phyloP scores from a whole-genome alignment of 2,113 vertebrate genomes.

The Chionis minor region DNA sequence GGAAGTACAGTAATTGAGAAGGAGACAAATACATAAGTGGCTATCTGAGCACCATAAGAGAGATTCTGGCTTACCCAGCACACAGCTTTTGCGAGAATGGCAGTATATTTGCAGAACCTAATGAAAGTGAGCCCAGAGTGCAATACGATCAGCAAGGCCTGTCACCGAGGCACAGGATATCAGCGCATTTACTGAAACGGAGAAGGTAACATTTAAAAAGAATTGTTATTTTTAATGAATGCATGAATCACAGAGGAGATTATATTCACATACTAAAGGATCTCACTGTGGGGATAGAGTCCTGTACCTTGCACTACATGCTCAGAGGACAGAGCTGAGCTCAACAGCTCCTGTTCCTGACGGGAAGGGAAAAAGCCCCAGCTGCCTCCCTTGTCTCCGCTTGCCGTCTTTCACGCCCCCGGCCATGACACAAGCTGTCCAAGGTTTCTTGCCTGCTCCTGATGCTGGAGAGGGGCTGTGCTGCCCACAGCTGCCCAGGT shows the following conservation, averaged over 20 bases:
- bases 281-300: not conserved
- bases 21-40: constrained; percentile 7
- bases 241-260: not conserved
- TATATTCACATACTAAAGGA: not conserved
- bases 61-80: not conserved
- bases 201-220: not conserved
- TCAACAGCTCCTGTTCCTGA: not conserved
- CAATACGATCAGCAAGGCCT: not conserved
- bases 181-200: not conserved
- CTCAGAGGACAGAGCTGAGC: not conserved
- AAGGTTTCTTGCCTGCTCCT: not conserved
- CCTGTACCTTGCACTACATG: not conserved
- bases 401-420: fast-evolving
- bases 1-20: constrained; percentile 11
- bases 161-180: not conserved
- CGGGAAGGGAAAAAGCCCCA: not conserved
- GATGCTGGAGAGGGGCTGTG: not conserved
- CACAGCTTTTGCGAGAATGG: not conserved
- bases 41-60: not conserved
- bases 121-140: constrained; percentile 7
- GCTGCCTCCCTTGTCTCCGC: not conserved
- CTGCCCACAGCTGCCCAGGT: not conserved
- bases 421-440: fast-evolving
- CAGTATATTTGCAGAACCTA: constrained; percentile 15
- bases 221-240: not conserved